phyloP scores from a whole-genome alignment of 2,797 vertebrate species.

The Sciurus vulgaris region DNA sequence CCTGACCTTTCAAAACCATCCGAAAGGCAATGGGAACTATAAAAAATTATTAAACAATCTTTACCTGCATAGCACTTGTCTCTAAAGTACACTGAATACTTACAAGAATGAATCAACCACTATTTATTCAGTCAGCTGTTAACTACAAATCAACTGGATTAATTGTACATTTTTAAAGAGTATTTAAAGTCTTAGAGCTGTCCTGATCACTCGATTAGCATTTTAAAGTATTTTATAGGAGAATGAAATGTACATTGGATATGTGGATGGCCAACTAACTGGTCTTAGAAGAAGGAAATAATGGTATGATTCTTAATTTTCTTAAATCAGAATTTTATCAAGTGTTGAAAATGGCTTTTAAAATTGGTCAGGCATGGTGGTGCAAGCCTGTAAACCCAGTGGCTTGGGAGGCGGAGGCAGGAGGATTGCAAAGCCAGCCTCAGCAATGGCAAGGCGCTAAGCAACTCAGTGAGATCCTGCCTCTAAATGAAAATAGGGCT shows the following conservation, averaged over 20 bases:
- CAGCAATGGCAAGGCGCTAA: too few relatives aligned
- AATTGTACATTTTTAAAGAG: background rate
- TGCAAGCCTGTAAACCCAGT: too few relatives aligned
- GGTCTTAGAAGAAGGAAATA: background rate
- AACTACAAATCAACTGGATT: background rate
- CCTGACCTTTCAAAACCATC: background rate
- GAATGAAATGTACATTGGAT: background rate
- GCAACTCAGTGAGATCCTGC: too few relatives aligned
- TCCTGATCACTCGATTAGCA: background rate
- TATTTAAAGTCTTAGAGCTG: background rate
- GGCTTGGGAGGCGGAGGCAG: too few relatives aligned
- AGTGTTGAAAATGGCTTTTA: background rate
- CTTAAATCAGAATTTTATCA: conserved; percentile 2
- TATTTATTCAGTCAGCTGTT: background rate
- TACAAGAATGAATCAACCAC: background rate
- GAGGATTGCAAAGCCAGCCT: too few relatives aligned
- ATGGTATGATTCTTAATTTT: background rate
- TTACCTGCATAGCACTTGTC: background rate
- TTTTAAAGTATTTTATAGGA: background rate
- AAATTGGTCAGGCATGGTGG: background rate
- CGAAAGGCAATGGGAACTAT: background rate
- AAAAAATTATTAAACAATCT: background rate
- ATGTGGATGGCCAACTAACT: background rate
- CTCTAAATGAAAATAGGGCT: too few relatives aligned
- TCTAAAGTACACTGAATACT: background rate